Evolutionary conservation across 2,888 invertebrate genomes (phyloP).

Genomic region (Blera fallax): DNA sequence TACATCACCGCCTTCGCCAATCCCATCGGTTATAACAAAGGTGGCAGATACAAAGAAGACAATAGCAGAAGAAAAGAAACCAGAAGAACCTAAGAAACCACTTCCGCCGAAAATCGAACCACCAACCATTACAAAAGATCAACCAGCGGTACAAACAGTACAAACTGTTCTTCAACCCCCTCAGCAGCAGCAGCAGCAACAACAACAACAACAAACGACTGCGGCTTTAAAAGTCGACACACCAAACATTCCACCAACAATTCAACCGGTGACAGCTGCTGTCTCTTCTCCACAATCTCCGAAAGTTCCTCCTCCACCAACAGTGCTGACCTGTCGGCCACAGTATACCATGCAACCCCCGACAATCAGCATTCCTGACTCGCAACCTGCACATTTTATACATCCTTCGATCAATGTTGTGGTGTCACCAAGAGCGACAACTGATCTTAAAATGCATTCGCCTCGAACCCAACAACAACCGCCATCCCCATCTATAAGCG

Average conservation of each 20-base stretch:
- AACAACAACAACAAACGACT: slow-evolving; percentile 71
- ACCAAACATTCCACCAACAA: slow-evolving; percentile 22
- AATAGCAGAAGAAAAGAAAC: slow-evolving; percentile 24
- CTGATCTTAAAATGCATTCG: slow-evolving; percentile 76
- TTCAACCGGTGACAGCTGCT: slow-evolving; percentile 24
- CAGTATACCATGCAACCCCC: slow-evolving; percentile 85
- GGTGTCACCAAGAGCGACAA: slow-evolving; percentile 81
- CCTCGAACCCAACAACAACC: slow-evolving; percentile 74
- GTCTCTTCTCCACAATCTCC: slow-evolving; percentile 79
- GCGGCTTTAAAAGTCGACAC: slow-evolving; percentile 10
- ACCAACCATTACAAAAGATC: slow-evolving; percentile 78
- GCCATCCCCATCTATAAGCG: slow-evolving; percentile 73
- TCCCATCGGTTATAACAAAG: slow-evolving; percentile 78
- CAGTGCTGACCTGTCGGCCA: slow-evolving; percentile 74
- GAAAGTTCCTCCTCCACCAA: slow-evolving; percentile 23
- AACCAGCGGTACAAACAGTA: slow-evolving; percentile 79
- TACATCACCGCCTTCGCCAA: slow-evolving; percentile 7
- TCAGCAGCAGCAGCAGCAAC: slow-evolving; percentile 41
- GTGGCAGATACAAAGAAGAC: slow-evolving; percentile 43
- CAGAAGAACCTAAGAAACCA: slow-evolving; percentile 77
- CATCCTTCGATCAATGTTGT: slow-evolving; percentile 78
- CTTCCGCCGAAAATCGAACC: slow-evolving; percentile 80
- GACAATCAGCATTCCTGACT: slow-evolving; percentile 86
- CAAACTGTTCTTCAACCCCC: slow-evolving; percentile 77
- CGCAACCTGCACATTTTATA: slow-evolving; percentile 77